Evolutionary conservation across 1,140 invertebrate species (phyloP), one percentile per base, ranked within the genome.

Genomic region (Lepidurus couesii): DNA sequence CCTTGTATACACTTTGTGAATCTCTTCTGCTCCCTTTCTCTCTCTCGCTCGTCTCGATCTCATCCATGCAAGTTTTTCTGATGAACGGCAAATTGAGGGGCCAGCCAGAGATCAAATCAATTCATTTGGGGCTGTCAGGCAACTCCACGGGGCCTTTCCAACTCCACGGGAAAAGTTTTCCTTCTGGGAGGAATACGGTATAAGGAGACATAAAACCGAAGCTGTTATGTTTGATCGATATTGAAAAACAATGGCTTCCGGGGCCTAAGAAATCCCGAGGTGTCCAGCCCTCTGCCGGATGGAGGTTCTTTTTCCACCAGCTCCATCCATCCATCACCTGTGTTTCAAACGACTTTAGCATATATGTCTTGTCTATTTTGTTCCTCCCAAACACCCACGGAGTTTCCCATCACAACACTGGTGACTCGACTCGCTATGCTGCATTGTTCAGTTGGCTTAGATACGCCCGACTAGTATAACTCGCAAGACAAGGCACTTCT

Each of bases 191-290:
- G 16, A 65, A 65, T n/a, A 65, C n/a, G 16, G 21, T n/a, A n/a
- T 65, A n/a, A 9, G 21, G 6, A 65, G 8, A 65, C 53, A 65
- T 13, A 65, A 21, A 16, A 65, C 9, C 21, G 53, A 65, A 65
- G 53, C 53, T 65, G 21, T 7, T 16, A 21, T 11, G 53, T 65
- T 65, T 65, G 53, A 65, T 65, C 53, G 53, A 65, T 65, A 65
- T 65, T 65, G 53, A 65, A 65, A 65, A 65, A 65, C 53, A 65
- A 65, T 65, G 21, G 53, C 53, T 65, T 65, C 53, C 53, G 53
- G 34, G 34, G 53, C 53, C 16, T 65, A 47, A 21, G 53, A 34
- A 34, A 34, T 34, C 34, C 34, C 34, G 4, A 34, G 34, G 34
- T 34, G 34, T 34, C 34, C 34, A 34, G 34, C 34, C 34, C 34